Evolutionary conservation across 2,113 vertebrate genomes (phyloP).

Genomic region (Galemys pyrenaicus): DNA sequence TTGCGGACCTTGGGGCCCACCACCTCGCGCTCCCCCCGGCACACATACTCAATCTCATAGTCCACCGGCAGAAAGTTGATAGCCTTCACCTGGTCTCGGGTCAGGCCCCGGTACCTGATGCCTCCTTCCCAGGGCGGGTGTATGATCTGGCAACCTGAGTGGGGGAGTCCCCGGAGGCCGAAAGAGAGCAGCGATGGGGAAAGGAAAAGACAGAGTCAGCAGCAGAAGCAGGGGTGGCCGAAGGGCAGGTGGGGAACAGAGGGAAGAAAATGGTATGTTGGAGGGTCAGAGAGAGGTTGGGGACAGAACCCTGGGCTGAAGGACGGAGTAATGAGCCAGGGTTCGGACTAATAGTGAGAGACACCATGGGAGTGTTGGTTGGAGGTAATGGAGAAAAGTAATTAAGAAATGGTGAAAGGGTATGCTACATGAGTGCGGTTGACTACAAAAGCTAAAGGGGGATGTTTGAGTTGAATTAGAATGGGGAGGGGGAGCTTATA

Average conservation of each 20-base stretch:
- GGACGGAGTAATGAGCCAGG: not conserved
- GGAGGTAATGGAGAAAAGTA: not conserved
- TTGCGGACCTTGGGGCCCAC: conserved; percentile 96
- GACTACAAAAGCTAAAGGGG: not conserved
- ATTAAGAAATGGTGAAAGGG: not conserved
- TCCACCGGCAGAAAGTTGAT: conserved; percentile 94
- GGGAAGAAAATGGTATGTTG: too few species aligned
- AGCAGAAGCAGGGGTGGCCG: not conserved
- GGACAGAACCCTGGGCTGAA: not conserved
- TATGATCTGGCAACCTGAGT: conserved; percentile 92
- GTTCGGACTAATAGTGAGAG: not conserved
- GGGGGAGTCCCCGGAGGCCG: not conserved
- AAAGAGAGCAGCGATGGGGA: not conserved
- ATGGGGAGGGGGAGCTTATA: not conserved
- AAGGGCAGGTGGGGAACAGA: too few species aligned
- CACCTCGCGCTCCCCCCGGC: conserved; percentile 92
- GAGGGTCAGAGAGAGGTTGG: not conserved
- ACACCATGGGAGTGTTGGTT: not conserved
- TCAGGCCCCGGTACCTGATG: conserved; percentile 96
- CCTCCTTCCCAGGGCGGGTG: conserved; percentile 95
- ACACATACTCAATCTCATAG: conserved; percentile 98
- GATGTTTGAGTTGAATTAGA: not conserved
- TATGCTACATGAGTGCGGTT: not conserved
- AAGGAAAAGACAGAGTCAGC: not conserved
- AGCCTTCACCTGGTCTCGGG: conserved; percentile 91